These are phyloP conservation scores for Thermophis baileyi DNA, from an alignment of 2,113 vertebrate species.

Conservation along the genomic window DNA sequence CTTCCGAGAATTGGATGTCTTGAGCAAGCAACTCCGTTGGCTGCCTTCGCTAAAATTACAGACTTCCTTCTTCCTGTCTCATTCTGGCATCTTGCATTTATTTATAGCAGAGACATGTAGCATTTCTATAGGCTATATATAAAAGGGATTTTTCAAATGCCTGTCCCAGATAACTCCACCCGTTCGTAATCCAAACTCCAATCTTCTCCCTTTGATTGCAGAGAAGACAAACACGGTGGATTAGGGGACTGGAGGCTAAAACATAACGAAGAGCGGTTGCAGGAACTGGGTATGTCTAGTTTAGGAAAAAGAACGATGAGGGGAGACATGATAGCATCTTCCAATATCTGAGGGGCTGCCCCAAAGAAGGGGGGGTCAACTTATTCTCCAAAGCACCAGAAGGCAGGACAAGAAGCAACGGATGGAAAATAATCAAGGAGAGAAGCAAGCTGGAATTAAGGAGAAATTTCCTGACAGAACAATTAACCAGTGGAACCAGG, in stretches of 20 bases:
- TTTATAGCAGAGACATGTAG: neutral
- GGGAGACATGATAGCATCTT: too few species aligned
- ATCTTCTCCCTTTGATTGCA: neutral
- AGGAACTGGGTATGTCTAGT: fast-evolving
- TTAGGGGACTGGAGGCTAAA: neutral
- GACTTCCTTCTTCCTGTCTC: neutral
- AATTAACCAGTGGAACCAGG: too few species aligned
- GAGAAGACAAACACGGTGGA: neutral
- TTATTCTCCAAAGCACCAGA: too few species aligned
- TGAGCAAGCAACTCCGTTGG: neutral
- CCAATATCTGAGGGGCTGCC: too few species aligned
- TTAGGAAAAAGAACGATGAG: too few species aligned
- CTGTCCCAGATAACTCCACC: neutral
- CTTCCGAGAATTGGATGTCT: neutral
- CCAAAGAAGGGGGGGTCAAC: too few species aligned
- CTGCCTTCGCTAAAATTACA: neutral
- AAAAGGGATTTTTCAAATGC: neutral
- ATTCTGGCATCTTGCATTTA: neutral
- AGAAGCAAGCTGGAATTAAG: too few species aligned
- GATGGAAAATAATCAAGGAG: too few species aligned
- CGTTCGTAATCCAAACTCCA: neutral
- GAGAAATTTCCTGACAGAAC: too few species aligned
- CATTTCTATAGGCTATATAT: neutral
- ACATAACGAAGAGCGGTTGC: too few species aligned
- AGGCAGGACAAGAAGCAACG: too few species aligned